These are phyloP conservation scores for Agonum fuliginosum DNA, from an alignment of 2,888 invertebrate genomes.

Conservation along the genomic window DNA sequence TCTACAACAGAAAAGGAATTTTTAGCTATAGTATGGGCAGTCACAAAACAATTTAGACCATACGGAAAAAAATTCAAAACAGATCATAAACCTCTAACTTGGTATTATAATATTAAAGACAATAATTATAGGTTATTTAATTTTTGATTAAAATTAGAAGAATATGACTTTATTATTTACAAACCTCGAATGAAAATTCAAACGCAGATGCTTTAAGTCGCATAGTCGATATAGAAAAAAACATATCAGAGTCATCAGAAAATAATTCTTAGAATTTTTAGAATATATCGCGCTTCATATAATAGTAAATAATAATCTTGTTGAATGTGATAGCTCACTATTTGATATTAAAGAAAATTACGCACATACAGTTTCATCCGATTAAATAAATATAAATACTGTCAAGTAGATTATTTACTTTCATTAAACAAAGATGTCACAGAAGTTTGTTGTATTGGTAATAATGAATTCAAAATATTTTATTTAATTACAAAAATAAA, in stretches of 20 bases:
- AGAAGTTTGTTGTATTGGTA: neutral
- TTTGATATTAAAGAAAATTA: conserved; percentile 37
- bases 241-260: neutral
- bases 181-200: neutral
- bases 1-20: neutral
- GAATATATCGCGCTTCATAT: neutral
- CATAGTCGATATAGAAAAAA: neutral
- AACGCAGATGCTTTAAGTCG: conserved; percentile 26
- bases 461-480: conserved; percentile 1
- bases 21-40: neutral
- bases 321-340: conserved; percentile 3
- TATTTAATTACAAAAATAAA: conserved; percentile 29
- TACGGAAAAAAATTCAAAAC: neutral
- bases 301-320: conserved; percentile 10
- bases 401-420: neutral
- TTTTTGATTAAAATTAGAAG: neutral
- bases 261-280: neutral
- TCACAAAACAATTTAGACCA: neutral
- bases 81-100: neutral
- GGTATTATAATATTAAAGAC: neutral
- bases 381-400: neutral
- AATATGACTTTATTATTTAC: neutral
- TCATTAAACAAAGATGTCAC: neutral
- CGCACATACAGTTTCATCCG: conserved; percentile 7
- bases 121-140: neutral